A percentile compares a stretch with the other conserved stretches of the same genome.
Evolutionary conservation across 2,113 vertebrate species (phyloP).

Genomic region (Rhinichthys klamathensis): DNA sequence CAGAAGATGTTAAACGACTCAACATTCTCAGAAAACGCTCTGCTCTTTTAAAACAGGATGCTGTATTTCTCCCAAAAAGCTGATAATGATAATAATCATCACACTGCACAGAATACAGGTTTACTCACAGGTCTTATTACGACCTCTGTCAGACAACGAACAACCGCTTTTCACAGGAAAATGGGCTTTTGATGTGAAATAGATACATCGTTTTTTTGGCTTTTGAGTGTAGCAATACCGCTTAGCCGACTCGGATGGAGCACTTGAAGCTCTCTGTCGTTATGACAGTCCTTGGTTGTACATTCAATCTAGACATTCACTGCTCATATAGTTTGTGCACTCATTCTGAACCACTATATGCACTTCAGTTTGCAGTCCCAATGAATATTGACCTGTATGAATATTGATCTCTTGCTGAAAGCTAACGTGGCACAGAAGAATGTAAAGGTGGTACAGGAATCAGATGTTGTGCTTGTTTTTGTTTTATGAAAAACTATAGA

Average conservation of each 20-base stretch:
- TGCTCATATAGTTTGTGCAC: background rate
- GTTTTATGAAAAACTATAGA: slow-evolving; percentile 44
- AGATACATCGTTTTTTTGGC: background rate
- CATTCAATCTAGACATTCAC: background rate
- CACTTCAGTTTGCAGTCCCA: background rate
- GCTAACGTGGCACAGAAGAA: background rate
- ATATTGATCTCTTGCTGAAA: background rate
- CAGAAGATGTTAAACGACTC: background rate
- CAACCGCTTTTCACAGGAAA: background rate
- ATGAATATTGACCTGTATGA: background rate
- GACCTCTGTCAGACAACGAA: slow-evolving; percentile 1
- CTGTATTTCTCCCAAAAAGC: background rate
- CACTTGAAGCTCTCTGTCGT: background rate
- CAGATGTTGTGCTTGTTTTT: slow-evolving; percentile 12
- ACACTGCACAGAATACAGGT: background rate
- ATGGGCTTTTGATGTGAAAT: slow-evolving; percentile 7
- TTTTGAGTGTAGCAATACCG: background rate
- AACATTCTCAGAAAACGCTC: slow-evolving; percentile 15
- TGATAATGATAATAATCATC: slow-evolving; percentile 23
- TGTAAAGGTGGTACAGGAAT: background rate
- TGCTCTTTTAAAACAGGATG: slow-evolving; percentile 21
- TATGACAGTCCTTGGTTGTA: background rate
- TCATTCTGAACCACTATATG: background rate
- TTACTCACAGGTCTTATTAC: slow-evolving; percentile 1
- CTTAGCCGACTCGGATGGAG: background rate